Evolutionary conservation across 2,888 invertebrate genomes (phyloP), one percentile per base, ranked within the genome.

Genomic region (Sphaerolaimus hirsutus): DNA sequence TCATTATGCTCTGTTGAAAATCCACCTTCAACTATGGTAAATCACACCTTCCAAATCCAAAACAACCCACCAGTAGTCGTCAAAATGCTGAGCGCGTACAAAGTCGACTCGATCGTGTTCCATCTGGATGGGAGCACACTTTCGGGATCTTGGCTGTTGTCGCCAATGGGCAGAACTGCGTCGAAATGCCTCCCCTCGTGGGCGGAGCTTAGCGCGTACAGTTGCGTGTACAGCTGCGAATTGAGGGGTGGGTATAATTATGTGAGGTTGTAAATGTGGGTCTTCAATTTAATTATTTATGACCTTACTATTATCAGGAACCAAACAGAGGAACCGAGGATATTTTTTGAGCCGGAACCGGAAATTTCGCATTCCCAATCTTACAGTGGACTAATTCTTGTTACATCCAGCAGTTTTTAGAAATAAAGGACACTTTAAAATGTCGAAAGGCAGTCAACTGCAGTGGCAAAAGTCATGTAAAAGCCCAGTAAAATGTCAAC

Each of bases 71-170:
- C 44, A 12, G 46, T 44, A 14, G 49, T 43, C n/a, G 59, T 58
- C 52, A 61, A 49, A 46, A 61, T 61, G 22, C 60, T 60, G 10
- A 61, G 45, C 1, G 61, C 58, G 46, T 61, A 61, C 4, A 61
- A 51, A 40, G 58, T 49, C 12, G 57, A 55, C 10, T 57, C 54
- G 27, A 57, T 54, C 19, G 50, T 49, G 19, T 51, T 53, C 61
- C 61, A 61, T 45, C 56, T 48, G 2, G 59, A 54, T 19, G 56
- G 56, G 26, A 60, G 43, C 2, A 58, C 48, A n/a, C 55, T 53
- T 21, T 50, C 50, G 41, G 49, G 45, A 22, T 54, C 48, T 25
- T 50, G 48, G n/a, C 48, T 44, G n/a, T 48, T 38, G 14, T 52
- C 24, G 50, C 49, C 12, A 43, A 21, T 12, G 42, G 24, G n/a